phyloP scores from a whole-genome alignment of 1,140 invertebrate genomes.

The Pseudachorutes palmiensis region DNA sequence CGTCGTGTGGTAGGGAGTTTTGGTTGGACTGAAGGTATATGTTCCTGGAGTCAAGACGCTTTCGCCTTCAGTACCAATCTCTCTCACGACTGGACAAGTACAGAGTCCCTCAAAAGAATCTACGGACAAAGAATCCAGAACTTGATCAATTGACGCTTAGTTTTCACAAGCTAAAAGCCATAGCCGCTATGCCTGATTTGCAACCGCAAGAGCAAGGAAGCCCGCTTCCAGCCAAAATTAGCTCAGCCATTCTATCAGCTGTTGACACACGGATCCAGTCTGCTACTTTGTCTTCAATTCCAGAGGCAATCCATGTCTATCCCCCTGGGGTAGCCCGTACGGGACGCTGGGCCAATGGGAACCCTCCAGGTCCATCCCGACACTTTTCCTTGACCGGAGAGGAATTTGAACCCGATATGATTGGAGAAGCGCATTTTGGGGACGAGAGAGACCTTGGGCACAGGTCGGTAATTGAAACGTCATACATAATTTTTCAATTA shows the following conservation, averaged over 20 bases:
- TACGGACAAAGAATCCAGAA: background rate
- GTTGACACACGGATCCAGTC: background rate
- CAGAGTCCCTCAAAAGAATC: background rate
- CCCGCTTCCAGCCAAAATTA: constrained; percentile 15
- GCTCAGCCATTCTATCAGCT: background rate
- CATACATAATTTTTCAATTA: no score
- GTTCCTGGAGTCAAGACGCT: background rate
- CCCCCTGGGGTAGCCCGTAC: no score
- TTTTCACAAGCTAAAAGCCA: background rate
- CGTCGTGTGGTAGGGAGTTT: background rate
- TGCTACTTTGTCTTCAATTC: background rate
- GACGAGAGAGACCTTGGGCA: constrained; percentile 37
- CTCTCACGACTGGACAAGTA: background rate
- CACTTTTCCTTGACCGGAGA: constrained; percentile 17
- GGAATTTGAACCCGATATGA: constrained; percentile 22
- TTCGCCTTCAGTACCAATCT: background rate
- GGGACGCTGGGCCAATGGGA: constrained; percentile 32
- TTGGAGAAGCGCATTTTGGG: constrained; percentile 28
- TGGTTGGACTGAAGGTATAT: background rate
- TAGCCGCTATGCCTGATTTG: constrained; percentile 24
- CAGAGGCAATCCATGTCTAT: no score
- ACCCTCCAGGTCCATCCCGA: constrained; percentile 23
- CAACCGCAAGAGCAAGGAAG: background rate
- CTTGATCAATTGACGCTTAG: no score
- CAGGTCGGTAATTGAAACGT: no score